Evolutionary conservation across 2,888 invertebrate genomes (phyloP).

Genomic region (Thelaira solivaga): DNA sequence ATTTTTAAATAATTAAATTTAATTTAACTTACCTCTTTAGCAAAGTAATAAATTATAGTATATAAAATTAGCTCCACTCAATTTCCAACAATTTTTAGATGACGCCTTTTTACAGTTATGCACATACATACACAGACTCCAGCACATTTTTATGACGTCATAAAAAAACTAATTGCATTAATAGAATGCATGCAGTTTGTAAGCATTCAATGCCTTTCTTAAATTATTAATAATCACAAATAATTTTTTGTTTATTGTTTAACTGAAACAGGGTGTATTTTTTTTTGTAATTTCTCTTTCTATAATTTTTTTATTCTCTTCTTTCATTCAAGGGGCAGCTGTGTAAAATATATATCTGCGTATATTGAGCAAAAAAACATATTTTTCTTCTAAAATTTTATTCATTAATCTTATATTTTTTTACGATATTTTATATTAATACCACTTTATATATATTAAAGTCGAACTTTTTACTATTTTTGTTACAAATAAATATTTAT

Average conservation of each 20-base stretch:
- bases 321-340: slow-evolving; percentile 44
- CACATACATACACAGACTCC: too few species aligned
- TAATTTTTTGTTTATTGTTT: neutral
- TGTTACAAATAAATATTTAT: slow-evolving; percentile 3
- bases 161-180: neutral
- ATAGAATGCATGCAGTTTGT: too few species aligned
- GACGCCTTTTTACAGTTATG: too few species aligned
- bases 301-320: slow-evolving; percentile 7
- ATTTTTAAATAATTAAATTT: neutral
- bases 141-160: slow-evolving; percentile 30
- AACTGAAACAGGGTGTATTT: slow-evolving; percentile 1
- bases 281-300: slow-evolving; percentile 1
- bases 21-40: slow-evolving; percentile 11
- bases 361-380: neutral
- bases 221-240: too few species aligned
- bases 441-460: neutral
- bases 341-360: slow-evolving; percentile 5
- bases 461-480: slow-evolving; percentile 1
- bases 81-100: too few species aligned
- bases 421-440: neutral
- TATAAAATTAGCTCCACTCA: neutral
- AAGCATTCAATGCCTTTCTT: too few species aligned
- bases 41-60: neutral
- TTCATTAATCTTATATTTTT: neutral
- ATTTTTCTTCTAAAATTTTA: neutral